These are phyloP conservation scores for Cavia porcellus DNA, from an alignment of 2,113 vertebrate species.

Conservation along the genomic window DNA sequence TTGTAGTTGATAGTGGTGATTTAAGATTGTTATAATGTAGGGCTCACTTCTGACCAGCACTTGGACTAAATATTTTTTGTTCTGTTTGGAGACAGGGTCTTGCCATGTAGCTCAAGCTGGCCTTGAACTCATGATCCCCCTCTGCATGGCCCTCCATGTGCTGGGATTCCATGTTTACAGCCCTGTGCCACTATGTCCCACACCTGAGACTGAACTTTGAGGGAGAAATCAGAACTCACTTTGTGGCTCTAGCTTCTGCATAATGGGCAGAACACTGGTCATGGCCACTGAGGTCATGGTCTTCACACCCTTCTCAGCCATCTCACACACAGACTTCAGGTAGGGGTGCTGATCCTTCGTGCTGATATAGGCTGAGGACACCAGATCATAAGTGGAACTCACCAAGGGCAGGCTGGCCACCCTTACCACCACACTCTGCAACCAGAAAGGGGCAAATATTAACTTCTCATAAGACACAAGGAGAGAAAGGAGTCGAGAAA, in stretches of 20 bases:
- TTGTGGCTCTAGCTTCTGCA: conserved; percentile 92
- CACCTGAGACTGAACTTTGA: neutral
- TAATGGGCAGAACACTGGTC: conserved; percentile 89
- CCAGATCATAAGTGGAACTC: conserved; percentile 90
- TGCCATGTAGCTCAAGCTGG: neutral
- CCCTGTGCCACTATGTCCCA: neutral
- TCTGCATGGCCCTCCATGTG: too few species aligned
- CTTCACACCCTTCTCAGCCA: conserved; percentile 90
- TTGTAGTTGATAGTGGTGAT: neutral
- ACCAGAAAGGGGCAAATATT: neutral
- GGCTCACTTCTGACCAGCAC: too few species aligned
- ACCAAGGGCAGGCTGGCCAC: conserved; percentile 91
- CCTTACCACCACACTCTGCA: conserved; percentile 89
- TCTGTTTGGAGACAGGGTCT: neutral
- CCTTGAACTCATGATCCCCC: neutral
- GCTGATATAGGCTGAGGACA: conserved; percentile 88
- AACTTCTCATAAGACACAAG: neutral
- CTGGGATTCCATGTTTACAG: too few species aligned
- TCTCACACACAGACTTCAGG: conserved; percentile 90
- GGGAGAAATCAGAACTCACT: conserved; percentile 88
- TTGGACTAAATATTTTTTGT: neutral
- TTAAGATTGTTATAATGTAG: neutral
- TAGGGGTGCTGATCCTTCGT: conserved; percentile 91
- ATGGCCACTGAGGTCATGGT: conserved; percentile 91
- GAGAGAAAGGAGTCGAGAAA: neutral